phyloP scores from a whole-genome alignment of 2,888 invertebrate genomes.

The Girardia tigrina region DNA sequence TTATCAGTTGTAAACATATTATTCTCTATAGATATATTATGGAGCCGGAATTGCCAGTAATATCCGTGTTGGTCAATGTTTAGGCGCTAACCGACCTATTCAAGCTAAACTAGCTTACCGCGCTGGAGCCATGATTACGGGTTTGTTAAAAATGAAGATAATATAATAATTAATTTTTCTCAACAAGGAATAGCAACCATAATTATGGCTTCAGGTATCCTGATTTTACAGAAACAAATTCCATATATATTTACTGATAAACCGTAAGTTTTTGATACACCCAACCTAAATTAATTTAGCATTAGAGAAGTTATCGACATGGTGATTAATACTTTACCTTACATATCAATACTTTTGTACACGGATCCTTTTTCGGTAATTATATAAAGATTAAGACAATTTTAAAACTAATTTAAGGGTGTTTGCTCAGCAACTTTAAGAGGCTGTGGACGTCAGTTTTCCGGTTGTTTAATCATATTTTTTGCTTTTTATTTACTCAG shows the following conservation, averaged over 20 bases:
- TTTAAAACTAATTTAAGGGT: background rate
- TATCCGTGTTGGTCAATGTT: slow-evolving; percentile 1
- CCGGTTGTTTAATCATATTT: background rate
- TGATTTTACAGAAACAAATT: background rate
- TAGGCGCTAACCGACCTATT: background rate
- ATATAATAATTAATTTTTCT: background rate
- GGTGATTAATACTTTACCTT: background rate
- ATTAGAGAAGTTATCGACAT: background rate
- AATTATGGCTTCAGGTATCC: background rate
- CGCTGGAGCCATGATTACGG: background rate
- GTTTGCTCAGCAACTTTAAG: background rate
- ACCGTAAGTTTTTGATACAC: background rate
- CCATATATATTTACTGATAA: background rate
- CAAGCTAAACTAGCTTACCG: background rate
- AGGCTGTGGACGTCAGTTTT: background rate
- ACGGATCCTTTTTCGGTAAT: background rate
- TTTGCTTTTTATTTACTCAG: background rate
- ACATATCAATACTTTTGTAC: background rate
- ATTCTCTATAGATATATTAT: background rate
- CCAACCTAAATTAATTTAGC: background rate
- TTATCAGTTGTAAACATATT: no score
- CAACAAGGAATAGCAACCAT: background rate
- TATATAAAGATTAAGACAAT: background rate
- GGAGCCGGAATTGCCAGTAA: slow-evolving; percentile 15
- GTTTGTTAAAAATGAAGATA: background rate